Percentiles rank a stretch among this genome's conserved stretches.
phyloP scores from a whole-genome alignment of 2,797 vertebrate genomes.

The Ibycter americanus region DNA sequence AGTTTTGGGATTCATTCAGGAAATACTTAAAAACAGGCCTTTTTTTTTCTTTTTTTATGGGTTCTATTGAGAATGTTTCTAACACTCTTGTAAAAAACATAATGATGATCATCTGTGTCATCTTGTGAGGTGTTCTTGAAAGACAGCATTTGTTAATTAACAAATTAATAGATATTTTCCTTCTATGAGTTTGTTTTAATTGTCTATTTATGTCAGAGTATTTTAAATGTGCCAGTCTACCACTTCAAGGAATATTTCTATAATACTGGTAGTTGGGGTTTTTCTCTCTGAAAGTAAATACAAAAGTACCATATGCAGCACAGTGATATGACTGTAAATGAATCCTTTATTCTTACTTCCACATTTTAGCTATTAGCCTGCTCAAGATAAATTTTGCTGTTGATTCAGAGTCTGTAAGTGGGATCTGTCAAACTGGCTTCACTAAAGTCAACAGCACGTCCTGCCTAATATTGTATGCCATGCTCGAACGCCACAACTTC shows the following conservation, averaged over 20 bases:
- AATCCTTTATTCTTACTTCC: background rate
- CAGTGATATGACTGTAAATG: background rate
- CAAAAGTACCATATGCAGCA: background rate
- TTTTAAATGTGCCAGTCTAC: background rate
- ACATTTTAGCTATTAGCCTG: background rate
- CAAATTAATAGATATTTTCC: background rate
- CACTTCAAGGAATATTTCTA: background rate
- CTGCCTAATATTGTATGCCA: background rate
- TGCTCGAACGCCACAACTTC: background rate
- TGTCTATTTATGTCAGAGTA: background rate
- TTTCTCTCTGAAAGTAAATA: background rate
- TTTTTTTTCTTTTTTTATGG: background rate
- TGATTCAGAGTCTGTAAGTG: background rate
- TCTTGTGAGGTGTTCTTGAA: background rate
- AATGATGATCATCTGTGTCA: background rate
- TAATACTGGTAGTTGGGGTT: background rate
- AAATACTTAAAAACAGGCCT: slow-evolving; percentile 44
- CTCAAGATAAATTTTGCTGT: background rate
- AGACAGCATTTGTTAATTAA: background rate
- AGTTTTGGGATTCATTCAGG: slow-evolving; percentile 59
- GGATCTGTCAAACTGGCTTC: background rate
- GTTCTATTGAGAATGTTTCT: slow-evolving; percentile 25
- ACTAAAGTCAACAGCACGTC: background rate
- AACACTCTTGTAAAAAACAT: background rate
- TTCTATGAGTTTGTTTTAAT: background rate